These are phyloP conservation scores for Drosophila carrolli DNA, from an alignment of 1,140 invertebrate species.

Conservation along the genomic window DNA sequence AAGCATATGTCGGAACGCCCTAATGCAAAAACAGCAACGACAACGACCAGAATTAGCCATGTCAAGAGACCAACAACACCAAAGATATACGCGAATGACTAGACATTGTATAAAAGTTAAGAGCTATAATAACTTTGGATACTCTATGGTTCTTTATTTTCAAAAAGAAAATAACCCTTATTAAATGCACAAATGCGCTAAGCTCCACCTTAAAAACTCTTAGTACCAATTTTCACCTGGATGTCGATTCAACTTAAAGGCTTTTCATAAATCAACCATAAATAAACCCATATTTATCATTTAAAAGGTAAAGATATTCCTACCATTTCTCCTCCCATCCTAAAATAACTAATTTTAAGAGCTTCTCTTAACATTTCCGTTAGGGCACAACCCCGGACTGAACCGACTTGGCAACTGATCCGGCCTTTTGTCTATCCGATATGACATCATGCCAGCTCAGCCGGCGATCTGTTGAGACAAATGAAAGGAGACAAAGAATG, in stretches of 20 bases:
- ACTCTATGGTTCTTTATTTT: neutral
- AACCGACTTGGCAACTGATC: conserved; percentile 28
- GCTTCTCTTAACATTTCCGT: conserved; percentile 31
- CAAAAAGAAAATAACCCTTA: neutral
- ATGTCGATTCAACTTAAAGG: neutral
- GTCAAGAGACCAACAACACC: conserved; percentile 4
- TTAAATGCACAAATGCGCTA: too few relatives aligned
- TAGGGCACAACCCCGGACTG: conserved; percentile 8
- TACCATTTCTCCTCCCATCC: neutral
- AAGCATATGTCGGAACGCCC: conserved; percentile 68
- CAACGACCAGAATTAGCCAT: conserved; percentile 53
- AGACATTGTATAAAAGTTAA: neutral
- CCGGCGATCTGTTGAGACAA: conserved; percentile 34
- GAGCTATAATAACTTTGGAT: neutral
- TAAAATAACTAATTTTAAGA: conserved; percentile 21
- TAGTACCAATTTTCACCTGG: neutral
- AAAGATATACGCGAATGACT: conserved; percentile 3
- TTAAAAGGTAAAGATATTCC: neutral
- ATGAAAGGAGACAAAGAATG: conserved; percentile 25
- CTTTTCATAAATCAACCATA: conserved; percentile 16
- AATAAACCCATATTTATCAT: conserved; percentile 3
- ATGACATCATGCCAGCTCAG: conserved; percentile 48
- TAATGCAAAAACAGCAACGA: conserved; percentile 42
- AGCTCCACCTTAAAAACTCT: neutral
- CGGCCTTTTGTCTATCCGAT: conserved; percentile 43